These are phyloP conservation scores for Eumeta japonica DNA, from an alignment of 1,140 invertebrate genomes.

Conservation along the genomic window DNA sequence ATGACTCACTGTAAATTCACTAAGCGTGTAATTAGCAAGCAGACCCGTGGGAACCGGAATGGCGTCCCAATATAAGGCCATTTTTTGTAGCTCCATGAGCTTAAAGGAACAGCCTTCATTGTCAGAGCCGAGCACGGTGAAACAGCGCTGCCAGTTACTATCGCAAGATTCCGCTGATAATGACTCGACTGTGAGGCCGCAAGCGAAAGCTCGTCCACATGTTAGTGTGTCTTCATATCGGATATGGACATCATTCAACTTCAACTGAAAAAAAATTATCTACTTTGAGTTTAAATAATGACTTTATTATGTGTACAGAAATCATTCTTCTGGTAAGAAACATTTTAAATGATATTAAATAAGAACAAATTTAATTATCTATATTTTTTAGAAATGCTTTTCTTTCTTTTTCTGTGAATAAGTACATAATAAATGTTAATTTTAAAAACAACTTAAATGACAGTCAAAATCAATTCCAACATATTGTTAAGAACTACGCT, in stretches of 20 bases:
- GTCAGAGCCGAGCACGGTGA: conserved; percentile 65
- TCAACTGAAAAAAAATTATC: conserved; percentile 63
- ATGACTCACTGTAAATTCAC: conserved; percentile 59
- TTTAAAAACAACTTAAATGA: no score
- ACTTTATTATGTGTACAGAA: neutral
- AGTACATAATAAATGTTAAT: no score
- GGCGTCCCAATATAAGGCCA: conserved; percentile 90
- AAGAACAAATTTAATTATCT: no score
- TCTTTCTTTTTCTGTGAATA: no score
- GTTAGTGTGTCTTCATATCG: conserved; percentile 89
- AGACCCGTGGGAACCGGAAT: conserved; percentile 63
- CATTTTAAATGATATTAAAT: no score
- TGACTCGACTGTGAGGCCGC: conserved; percentile 83
- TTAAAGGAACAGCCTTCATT: conserved; percentile 72
- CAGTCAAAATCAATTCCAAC: no score
- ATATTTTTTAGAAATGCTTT: no score
- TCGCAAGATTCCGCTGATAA: conserved; percentile 90
- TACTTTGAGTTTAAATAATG: neutral
- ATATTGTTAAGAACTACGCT: no score
- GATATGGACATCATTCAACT: conserved; percentile 92
- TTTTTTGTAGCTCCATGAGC: conserved; percentile 81
- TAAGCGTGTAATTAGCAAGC: conserved; percentile 66
- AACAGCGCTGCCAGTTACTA: conserved; percentile 78
- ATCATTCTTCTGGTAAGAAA: no score
- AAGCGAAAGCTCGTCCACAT: conserved; percentile 69